Conservation (phyloP, 2,888 invertebrate species). For the Melikaiella ostensackeni region DNA sequence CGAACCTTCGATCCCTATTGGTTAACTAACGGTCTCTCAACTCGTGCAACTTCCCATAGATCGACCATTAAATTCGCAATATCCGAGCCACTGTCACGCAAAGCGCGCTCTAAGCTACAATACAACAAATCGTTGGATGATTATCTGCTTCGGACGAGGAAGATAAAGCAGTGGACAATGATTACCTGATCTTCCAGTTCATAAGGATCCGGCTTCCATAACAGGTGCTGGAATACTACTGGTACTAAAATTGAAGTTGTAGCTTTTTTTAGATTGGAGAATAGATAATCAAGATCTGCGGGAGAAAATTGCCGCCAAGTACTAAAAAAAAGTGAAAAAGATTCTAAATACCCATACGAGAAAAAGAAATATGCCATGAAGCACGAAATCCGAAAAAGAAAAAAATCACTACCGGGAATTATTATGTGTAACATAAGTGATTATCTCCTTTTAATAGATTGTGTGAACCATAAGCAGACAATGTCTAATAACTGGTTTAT, state of each 20-base stretch:
- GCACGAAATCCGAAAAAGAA: too few relatives aligned
- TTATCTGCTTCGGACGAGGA: slow-evolving; percentile 14
- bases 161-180: slow-evolving; percentile 35
- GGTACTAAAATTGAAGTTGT: not conserved
- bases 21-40: slow-evolving; percentile 23
- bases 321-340: too few relatives aligned
- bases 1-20: slow-evolving; percentile 28
- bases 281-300: not conserved
- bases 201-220: slow-evolving; percentile 9
- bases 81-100: slow-evolving; percentile 32
- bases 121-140: slow-evolving; percentile 35
- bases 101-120: slow-evolving; percentile 26
- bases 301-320: too few relatives aligned
- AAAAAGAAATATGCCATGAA: too few relatives aligned
- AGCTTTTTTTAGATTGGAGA: not conserved
- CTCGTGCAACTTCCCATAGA: slow-evolving; percentile 30
- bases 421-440: too few relatives aligned
- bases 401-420: too few relatives aligned
- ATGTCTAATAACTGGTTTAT: too few relatives aligned
- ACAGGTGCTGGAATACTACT: not conserved
- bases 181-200: slow-evolving; percentile 13
- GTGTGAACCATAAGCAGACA: too few relatives aligned
- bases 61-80: slow-evolving; percentile 33
- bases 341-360: too few relatives aligned
- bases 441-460: too few relatives aligned